Evolutionary conservation across 2,888 invertebrate species (phyloP).

Genomic region (Lithosia quadra): DNA sequence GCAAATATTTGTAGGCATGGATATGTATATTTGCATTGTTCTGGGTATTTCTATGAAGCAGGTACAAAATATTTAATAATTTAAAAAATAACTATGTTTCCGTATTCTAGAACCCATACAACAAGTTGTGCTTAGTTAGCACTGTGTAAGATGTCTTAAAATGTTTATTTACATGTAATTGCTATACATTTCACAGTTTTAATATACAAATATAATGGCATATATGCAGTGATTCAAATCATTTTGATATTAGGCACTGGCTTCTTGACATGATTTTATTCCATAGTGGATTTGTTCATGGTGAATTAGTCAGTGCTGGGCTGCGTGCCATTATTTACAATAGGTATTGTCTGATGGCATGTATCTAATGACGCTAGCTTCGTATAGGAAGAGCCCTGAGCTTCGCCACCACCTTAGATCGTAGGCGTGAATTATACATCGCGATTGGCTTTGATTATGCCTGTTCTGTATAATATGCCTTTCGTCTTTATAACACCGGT

Average conservation of each 20-base stretch:
- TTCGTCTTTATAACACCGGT: too few relatives aligned
- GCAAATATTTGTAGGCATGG: neutral
- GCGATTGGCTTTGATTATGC: too few relatives aligned
- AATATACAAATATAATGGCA: conserved; percentile 21
- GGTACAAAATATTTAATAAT: neutral
- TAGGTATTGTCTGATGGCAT: conserved; percentile 23
- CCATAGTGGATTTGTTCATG: conserved; percentile 24
- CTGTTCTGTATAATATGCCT: too few relatives aligned
- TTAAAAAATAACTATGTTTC: neutral
- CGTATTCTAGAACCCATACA: too few relatives aligned
- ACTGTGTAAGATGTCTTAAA: neutral
- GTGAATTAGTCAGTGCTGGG: conserved; percentile 67
- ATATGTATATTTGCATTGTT: too few relatives aligned
- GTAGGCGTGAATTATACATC: too few relatives aligned
- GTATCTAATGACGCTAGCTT: neutral
- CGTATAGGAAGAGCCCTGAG: conserved; percentile 10
- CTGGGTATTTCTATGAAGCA: too few relatives aligned
- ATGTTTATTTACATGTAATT: neutral
- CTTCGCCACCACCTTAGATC: neutral
- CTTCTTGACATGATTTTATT: conserved; percentile 35
- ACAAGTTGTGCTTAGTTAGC: too few relatives aligned
- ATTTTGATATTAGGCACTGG: conserved; percentile 10
- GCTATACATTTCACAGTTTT: conserved; percentile 37
- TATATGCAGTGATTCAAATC: conserved; percentile 30
- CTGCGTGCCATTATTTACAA: conserved; percentile 71